phyloP scores from a whole-genome alignment of 2,113 vertebrate species.

The Falcunculus frontatus region DNA sequence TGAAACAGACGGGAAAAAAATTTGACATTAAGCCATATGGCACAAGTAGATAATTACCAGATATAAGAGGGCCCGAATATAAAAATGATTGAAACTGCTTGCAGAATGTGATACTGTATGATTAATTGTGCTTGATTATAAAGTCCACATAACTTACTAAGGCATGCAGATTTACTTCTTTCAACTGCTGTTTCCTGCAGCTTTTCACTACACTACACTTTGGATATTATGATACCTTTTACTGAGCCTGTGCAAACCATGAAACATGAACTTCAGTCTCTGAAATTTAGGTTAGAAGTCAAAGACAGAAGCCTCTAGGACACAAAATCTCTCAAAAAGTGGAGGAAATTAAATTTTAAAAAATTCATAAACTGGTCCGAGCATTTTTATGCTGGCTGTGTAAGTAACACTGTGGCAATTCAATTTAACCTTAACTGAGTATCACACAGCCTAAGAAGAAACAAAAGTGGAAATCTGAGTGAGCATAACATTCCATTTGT shows the following conservation, averaged over 20 bases:
- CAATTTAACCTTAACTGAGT: background rate
- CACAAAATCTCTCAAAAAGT: background rate
- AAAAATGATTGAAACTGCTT: constrained; percentile 8
- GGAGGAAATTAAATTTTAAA: background rate
- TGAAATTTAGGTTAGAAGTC: background rate
- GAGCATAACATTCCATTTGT: background rate
- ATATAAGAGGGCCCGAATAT: background rate
- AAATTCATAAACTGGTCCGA: background rate
- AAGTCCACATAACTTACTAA: background rate
- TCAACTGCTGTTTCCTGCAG: background rate
- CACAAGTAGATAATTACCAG: background rate
- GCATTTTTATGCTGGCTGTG: background rate
- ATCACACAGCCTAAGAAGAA: background rate
- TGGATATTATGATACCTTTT: background rate
- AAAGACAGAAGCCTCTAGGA: background rate
- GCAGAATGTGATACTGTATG: background rate
- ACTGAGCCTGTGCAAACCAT: background rate
- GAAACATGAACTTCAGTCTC: background rate
- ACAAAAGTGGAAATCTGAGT: background rate
- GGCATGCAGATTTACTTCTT: background rate
- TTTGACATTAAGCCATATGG: background rate
- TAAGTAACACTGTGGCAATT: background rate
- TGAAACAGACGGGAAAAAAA: constrained; percentile 6
- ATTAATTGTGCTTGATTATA: background rate
- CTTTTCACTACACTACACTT: background rate